These are phyloP conservation scores for Platyscapa corneri DNA, from an alignment of 1,140 invertebrate species.

Conservation along the genomic window DNA sequence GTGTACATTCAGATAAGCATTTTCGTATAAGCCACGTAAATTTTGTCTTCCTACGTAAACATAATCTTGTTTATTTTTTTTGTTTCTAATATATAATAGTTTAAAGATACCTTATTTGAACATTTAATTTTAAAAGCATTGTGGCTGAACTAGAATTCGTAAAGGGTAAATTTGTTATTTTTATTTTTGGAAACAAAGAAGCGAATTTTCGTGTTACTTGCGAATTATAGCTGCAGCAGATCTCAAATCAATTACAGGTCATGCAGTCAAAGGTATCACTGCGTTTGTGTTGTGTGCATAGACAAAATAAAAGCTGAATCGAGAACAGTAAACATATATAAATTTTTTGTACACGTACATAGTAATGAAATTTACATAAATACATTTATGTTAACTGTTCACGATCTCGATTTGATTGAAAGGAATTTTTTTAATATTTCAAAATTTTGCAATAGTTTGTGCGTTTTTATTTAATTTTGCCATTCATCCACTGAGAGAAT, in stretches of 20 bases:
- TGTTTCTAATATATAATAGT: not conserved
- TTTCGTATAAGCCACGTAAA: conserved; percentile 33
- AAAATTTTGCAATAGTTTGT: conserved; percentile 46
- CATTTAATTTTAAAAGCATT: conserved; percentile 10
- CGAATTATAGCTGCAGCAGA: conserved; percentile 62
- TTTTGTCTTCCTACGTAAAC: conserved; percentile 26
- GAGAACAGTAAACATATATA: conserved; percentile 42
- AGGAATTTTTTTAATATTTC: conserved; percentile 24
- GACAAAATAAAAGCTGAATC: conserved; percentile 31
- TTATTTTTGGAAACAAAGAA: conserved; percentile 41
- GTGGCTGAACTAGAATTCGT: conserved; percentile 19
- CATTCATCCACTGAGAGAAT: conserved; percentile 51
- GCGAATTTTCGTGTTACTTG: conserved; percentile 32
- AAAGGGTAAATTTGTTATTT: conserved; percentile 43
- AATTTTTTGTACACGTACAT: conserved; percentile 31
- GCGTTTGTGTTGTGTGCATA: conserved; percentile 63
- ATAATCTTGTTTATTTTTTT: conserved; percentile 30
- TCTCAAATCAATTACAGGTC: conserved; percentile 66
- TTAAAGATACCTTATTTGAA: conserved; percentile 9
- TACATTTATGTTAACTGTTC: conserved; percentile 44
- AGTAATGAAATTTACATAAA: conserved; percentile 23
- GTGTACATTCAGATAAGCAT: conserved; percentile 30
- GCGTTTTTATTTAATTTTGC: conserved; percentile 45
- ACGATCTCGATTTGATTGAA: conserved; percentile 36
- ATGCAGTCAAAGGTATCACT: conserved; percentile 68